A percentile compares a stretch with the other conserved stretches of the same genome.
Conservation (phyloP, 2,797 vertebrate genomes). For the Limnodromus scolopaceus region DNA sequence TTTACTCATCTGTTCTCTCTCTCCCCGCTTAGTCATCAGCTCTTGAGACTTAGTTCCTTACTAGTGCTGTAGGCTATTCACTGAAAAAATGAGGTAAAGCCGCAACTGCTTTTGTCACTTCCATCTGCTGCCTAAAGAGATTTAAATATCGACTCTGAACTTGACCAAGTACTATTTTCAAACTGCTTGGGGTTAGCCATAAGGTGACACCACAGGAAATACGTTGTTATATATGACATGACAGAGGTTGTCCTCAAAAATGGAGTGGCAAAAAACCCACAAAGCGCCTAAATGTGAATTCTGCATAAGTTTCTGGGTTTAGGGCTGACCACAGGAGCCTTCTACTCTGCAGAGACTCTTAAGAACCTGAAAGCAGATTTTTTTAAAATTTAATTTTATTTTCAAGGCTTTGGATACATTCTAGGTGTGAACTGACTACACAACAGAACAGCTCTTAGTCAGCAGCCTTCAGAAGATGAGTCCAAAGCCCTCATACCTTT, state of each 20-base stretch:
- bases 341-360: not conserved
- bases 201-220: not conserved
- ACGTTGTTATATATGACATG: accelerated
- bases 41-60: not conserved
- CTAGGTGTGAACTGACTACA: not conserved
- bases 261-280: not conserved
- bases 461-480: not conserved
- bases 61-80: not conserved
- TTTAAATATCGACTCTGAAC: not conserved
- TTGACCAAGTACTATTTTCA: not conserved
- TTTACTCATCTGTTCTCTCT: not conserved
- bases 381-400: not conserved
- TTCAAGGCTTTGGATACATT: not conserved
- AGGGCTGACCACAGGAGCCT: not conserved
- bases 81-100: not conserved
- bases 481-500: not conserved
- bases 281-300: not conserved
- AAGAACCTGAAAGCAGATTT: not conserved
- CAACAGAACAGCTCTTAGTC: not conserved
- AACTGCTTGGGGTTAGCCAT: not conserved
- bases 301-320: not conserved
- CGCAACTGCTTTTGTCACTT: not conserved
- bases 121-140: not conserved
- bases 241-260: not conserved
- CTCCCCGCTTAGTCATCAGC: not conserved